Base-by-base conservation (phyloP, 2,113 vertebrate species). In the Sylvia atricapilla region DNA sequence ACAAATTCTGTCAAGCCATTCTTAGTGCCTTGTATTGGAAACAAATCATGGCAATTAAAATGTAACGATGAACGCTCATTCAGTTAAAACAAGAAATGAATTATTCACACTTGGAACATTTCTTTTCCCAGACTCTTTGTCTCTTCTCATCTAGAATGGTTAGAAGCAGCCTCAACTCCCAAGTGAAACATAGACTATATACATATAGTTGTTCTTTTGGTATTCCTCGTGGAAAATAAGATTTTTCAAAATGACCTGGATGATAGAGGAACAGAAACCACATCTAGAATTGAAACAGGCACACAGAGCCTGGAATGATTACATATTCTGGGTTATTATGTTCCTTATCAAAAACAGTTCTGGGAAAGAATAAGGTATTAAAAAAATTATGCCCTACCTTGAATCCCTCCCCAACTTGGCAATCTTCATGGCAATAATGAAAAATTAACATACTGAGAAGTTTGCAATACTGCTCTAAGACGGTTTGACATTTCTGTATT, bases 71-170 rank as follows among this genome's bases (percentile, higher is more conserved):
- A 89, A 80, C 31, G 31, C 18, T 72, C 77, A 33, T 80, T 93
- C 70, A 81, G 67, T 74, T 80, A 35, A 70, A 69, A 25, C 6
- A 33, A 33, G 27, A 47, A 70, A 83, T 84, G 24, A 93, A 95
- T 96, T 89, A 94, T 93, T 95, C 92, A 83, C 90, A 21, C 11
- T 93, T 25, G 0, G 7, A 87, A 53, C 21, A 23, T 69, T 77
- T 7, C 13, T 76, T 86, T 46, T 75, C 70, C 31, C 47, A 83
- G 39, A 62, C 27, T 12, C 33, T 84, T 81, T 76, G 31, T 66
- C 43, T 91, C 21, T 59, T 77, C 69, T 92, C 64, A 33, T 87
- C 70, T 59, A 25, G 9, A 83, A 66, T 7, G 17, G 31, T 28
- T n/a, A 41, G 47, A 72, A 81, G 55, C 62, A 69, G 31, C 28